These are phyloP conservation scores for Heliconius ethilla DNA, from an alignment of 2,888 invertebrate species.

Conservation along the genomic window DNA sequence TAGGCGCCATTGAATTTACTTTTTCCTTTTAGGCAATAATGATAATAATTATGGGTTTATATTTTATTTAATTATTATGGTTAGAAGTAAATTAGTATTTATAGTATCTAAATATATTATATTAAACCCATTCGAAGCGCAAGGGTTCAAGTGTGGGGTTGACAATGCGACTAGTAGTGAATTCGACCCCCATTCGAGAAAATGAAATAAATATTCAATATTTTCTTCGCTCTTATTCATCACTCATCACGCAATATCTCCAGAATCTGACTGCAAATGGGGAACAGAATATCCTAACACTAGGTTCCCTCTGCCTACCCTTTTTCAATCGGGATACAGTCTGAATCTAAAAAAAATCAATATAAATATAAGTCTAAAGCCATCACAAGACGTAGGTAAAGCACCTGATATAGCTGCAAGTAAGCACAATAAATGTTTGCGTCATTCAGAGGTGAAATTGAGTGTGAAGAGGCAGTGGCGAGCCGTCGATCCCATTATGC, in stretches of 20 bases:
- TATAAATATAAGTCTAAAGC: not conserved
- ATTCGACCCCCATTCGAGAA: too few species aligned
- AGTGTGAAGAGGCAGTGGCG: conserved; percentile 81
- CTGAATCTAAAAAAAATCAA: not conserved
- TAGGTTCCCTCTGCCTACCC: too few species aligned
- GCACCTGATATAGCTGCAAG: conserved; percentile 67
- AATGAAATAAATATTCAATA: too few species aligned
- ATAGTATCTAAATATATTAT: not conserved
- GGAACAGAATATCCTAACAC: too few species aligned
- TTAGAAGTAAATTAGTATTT: not conserved
- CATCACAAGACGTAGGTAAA: conserved; percentile 46
- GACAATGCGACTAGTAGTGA: too few species aligned
- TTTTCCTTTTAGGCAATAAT: conserved; percentile 15
- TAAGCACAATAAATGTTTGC: conserved; percentile 78
- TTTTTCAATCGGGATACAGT: too few species aligned
- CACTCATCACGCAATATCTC: too few species aligned
- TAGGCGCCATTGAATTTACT: conserved; percentile 63
- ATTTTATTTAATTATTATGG: not conserved
- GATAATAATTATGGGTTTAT: not conserved
- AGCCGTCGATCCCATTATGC: conserved; percentile 81
- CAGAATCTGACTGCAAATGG: too few species aligned
- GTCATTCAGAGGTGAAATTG: conserved; percentile 82
- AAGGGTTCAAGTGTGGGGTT: too few species aligned
- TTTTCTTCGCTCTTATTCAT: too few species aligned
- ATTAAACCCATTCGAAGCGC: too few species aligned